Base-by-base conservation (phyloP, 2,888 invertebrate genomes). In the Xylota segnis region DNA sequence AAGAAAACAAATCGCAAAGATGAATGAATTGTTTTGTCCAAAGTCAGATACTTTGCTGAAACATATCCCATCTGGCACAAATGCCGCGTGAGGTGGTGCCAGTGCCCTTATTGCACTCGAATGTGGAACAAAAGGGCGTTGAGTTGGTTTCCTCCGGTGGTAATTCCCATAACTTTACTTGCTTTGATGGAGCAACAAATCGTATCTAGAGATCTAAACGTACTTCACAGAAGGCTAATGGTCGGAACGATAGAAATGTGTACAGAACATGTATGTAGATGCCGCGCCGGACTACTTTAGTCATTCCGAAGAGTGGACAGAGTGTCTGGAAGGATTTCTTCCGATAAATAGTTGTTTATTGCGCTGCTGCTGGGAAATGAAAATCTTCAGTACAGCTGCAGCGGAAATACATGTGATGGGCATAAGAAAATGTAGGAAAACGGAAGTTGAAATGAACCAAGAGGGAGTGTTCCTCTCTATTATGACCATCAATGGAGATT, bases 21-120 rank as follows among this genome's bases (percentile, higher is more conserved):
- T 86, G 86, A 82, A 86, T 86, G 82, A 72, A 68, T 61, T 81
- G 82, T 81, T 72, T 72, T 77, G 82, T 86, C 68, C 50, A 68
- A 75, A 71, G 76, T 68, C 66, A 66, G 59, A 34, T 65, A 18
- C 65, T 66, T 27, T 23, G 7, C 70, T 56, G 27, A 66, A 56
- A 86, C 76, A 77, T 77, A 54, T 63, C 16, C 72, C 86, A 86
- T 86, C 76, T 86, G 86, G 86, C 29, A 27, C 4, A 9, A 43
- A 47, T 68, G 63, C 23, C 32, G 14, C 7, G 7, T 50, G 61
- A 50, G 65, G 32, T 71, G 71, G 47, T 54, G 75, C 63, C 37
- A 54, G 56, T 76, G 66, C 61, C 76, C 68, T 72, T 70, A 63
- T 50, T 76, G 76, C 76, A 59, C 10, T 43, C 45, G 47, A 84